Evolutionary conservation across 1,140 invertebrate genomes (phyloP), one percentile per base, ranked within the genome.

Genomic region (Cotesia typhae): DNA sequence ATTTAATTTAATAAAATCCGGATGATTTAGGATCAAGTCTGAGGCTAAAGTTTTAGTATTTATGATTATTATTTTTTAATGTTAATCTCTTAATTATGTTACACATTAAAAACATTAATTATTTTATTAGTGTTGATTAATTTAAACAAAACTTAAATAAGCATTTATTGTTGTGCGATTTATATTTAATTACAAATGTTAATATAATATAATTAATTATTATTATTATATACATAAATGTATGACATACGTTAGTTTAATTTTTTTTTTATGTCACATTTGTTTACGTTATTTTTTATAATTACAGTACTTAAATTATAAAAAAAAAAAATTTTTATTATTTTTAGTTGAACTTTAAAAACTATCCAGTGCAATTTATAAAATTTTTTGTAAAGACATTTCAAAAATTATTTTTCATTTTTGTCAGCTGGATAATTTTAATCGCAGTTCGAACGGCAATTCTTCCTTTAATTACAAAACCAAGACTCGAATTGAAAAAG

Each of bases 21-120:
- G 4, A 2, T 55, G 47, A 74, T 37, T 37, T 38, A 53, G 38
- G 73, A 72, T 41, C 6, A 41, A 41, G 10, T 41, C 6, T 41
- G 52, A 55, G 12, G 52, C n/a, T 9, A 4, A 20, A 20, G 7
- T 17, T 10, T 9, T 60, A 60, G 28, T 60, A 60, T 12, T 35
- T 10, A 60, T 9, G 1, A 20, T 60, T 28, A 60, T 51, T 67
- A 28, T 53, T 52, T 67, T 28, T 67, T 67, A 14, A 10, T 52
- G 38, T 67, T 7, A 36, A 67, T 67, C 52, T n/a, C 28, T 55
- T 66, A 55, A 71, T 60, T 67, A 70, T 64, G 68, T 71, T 76
- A 66, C 67, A 70, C 69, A 61, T 63, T 73, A 70, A 52, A 74
- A 70, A 74, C 76, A 80, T 28, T 81, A 81, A 75, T 78, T 83